These are phyloP conservation scores for Antheraea yamamai DNA, from an alignment of 2,888 invertebrate genomes.

Conservation along the genomic window DNA sequence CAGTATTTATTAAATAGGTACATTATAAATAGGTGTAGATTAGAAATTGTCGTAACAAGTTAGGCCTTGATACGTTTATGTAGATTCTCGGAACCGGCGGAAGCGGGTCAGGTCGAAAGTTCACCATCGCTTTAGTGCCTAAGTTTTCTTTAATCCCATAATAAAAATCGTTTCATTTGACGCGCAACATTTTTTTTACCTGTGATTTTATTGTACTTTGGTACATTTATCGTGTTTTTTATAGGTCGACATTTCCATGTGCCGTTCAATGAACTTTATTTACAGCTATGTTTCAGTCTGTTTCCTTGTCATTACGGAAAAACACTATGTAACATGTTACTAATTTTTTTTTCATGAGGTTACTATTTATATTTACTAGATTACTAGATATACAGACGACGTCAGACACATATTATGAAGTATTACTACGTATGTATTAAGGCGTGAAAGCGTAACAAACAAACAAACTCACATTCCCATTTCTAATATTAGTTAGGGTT, in stretches of 20 bases:
- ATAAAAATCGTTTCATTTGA: conserved; percentile 16
- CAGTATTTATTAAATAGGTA: too few relatives aligned
- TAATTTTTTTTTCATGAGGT: background rate
- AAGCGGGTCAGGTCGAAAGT: conserved; percentile 52
- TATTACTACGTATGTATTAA: too few relatives aligned
- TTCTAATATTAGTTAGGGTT: too few relatives aligned
- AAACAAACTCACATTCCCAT: too few relatives aligned
- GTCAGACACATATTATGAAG: too few relatives aligned
- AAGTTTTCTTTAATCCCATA: conserved; percentile 29
- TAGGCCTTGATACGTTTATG: conserved; percentile 8
- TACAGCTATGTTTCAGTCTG: background rate
- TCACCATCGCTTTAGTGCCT: conserved; percentile 40
- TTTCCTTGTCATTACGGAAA: background rate
- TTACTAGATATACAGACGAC: too few relatives aligned
- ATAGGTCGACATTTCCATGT: background rate
- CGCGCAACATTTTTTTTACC: conserved; percentile 15
- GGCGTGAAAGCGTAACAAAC: too few relatives aligned
- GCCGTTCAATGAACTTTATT: background rate
- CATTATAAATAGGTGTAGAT: conserved; percentile 1
- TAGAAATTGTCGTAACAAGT: conserved; percentile 13
- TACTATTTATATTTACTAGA: too few relatives aligned
- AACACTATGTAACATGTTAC: background rate
- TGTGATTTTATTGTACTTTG: conserved; percentile 19
- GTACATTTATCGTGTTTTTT: background rate
- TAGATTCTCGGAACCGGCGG: conserved; percentile 12